Conservation (phyloP, 1,140 invertebrate species). For the Drosophila malerkotliana region DNA sequence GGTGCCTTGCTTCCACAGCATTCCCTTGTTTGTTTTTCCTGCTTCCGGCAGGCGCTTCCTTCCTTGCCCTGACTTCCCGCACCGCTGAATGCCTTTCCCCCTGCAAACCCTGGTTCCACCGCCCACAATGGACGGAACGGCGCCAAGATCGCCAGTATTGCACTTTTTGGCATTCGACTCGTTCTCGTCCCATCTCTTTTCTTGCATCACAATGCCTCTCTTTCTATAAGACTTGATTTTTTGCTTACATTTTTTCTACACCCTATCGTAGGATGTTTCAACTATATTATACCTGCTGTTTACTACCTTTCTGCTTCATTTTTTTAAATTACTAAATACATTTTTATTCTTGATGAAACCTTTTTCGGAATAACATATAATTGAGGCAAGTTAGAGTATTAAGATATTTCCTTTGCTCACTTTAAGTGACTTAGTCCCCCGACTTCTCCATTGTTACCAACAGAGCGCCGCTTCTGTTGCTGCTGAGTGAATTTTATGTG, state of each 20-base stretch:
- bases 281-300: too few species aligned
- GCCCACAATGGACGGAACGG: constrained; percentile 38
- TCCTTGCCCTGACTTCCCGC: neutral
- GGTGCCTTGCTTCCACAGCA: constrained; percentile 40
- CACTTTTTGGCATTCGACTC: constrained; percentile 71
- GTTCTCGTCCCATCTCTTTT: constrained; percentile 1
- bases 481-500: constrained; percentile 68
- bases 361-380: too few species aligned
- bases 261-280: neutral
- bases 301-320: too few species aligned
- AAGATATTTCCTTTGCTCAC: neutral
- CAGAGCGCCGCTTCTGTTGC: constrained; percentile 9
- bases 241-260: neutral
- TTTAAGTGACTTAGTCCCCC: constrained; percentile 7
- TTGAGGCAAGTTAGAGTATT: neutral
- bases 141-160: constrained; percentile 73
- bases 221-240: neutral
- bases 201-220: neutral
- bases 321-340: too few species aligned
- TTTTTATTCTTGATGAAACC: too few species aligned
- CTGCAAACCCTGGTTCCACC: constrained; percentile 18
- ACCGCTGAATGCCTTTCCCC: constrained; percentile 9
- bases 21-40: constrained; percentile 74
- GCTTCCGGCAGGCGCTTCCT: constrained; percentile 62
- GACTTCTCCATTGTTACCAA: constrained; percentile 32